Base-by-base conservation (phyloP, 2,113 vertebrate species). In the Tympanuchus pallidicinctus region DNA sequence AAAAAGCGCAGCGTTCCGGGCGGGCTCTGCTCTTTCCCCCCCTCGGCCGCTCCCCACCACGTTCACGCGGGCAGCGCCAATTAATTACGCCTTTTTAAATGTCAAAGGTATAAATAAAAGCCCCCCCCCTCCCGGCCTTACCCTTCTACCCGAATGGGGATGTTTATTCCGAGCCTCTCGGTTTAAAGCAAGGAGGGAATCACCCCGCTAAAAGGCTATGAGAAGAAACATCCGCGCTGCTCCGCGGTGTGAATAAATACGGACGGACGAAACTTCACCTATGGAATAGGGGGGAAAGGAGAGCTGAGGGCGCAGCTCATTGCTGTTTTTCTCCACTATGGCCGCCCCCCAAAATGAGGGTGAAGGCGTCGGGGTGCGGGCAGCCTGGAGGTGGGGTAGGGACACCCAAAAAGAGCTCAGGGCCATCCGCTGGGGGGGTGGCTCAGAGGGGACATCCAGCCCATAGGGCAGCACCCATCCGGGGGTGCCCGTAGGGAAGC, bases 71-170 rank as follows among this genome's bases (percentile, higher is more conserved):
- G 95, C 96, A 95, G 97, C 96, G 96, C 94, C 97, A 97, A 98
- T 98, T 97, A 97, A 98, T 98, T 97, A 97, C 97, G 95, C 97
- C 95, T 94, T 97, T 98, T 97, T 97, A 98, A 97, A 98, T 97
- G 97, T 98, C 97, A 97, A 95, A 97, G 95, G 96, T 97, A 98
- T 97, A 97, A 98, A 97, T 97, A 97, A 97, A 97, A 98, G 95
- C 87, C 83, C 78, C 66, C 94, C 92, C 88, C 6, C 28, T 5
- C 15, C 32, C 57, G 27, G 5, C 15, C 25, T 65, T 74, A 30
- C 93, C 84, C 45, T 76, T 86, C 88, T 88, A 94, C 96, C 95
- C 95, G 97, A 97, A 97, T 89, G 95, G 96, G 96, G 97, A 95
- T 97, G 95, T 97, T 97, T 96, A 17, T 97, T 93, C 95, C 95